Percentiles rank a stretch among this genome's conserved stretches.
Conservation (phyloP, 2,888 invertebrate genomes). For the Theretra japonica region DNA sequence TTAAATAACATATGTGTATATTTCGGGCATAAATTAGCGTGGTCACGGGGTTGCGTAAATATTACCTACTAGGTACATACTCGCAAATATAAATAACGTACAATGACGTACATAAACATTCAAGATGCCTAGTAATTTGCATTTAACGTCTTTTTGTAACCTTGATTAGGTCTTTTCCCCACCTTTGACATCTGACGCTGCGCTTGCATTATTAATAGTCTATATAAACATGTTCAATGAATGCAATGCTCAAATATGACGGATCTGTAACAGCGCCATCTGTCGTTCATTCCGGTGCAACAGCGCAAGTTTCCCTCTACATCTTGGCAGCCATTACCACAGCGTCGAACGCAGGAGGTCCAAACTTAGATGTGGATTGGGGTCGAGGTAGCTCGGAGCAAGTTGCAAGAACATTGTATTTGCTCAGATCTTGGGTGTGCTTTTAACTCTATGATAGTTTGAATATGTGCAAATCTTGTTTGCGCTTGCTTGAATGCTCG, state of each 20-base stretch:
- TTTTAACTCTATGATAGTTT: constrained; percentile 38
- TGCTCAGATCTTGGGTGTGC: constrained; percentile 38
- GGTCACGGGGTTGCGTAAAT: no score
- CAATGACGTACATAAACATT: no score
- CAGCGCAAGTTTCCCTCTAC: constrained; percentile 33
- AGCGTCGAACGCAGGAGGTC: constrained; percentile 35
- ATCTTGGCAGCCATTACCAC: constrained; percentile 43
- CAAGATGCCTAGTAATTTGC: no score
- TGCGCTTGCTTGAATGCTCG: background rate
- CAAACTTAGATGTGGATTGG: constrained; percentile 39
- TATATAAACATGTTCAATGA: no score
- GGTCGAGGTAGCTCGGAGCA: constrained; percentile 36
- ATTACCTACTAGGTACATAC: no score
- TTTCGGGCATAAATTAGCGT: no score
- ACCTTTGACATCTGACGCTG: no score
- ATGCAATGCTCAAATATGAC: background rate
- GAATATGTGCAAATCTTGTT: constrained; percentile 28
- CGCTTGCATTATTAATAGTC: no score
- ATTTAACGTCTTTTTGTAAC: no score
- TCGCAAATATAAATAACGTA: no score
- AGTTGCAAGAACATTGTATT: constrained; percentile 40
- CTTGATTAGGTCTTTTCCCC: no score
- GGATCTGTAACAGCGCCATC: background rate
- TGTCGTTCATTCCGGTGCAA: background rate
- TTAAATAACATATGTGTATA: no score